Conservation (phyloP, 2,888 invertebrate genomes). For the Aricia artaxerxes region DNA sequence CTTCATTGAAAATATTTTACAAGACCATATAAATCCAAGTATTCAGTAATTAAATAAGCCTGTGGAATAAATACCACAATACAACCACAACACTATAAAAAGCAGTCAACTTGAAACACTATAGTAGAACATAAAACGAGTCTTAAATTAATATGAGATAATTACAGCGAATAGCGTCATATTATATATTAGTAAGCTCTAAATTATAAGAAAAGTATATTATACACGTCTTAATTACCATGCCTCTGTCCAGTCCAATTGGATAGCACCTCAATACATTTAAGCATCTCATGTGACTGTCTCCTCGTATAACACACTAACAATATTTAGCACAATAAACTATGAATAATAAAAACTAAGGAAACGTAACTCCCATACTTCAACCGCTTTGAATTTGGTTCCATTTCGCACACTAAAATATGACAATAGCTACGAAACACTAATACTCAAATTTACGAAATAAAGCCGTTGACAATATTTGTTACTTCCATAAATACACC, state of each 20-base stretch:
- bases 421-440: too few species aligned
- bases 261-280: slow-evolving; percentile 73
- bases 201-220: slow-evolving; percentile 76
- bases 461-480: too few species aligned
- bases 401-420: too few species aligned
- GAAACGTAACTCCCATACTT: too few species aligned
- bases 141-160: slow-evolving; percentile 75
- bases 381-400: too few species aligned
- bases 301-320: slow-evolving; percentile 38
- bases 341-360: too few species aligned
- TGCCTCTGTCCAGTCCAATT: slow-evolving; percentile 63
- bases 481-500: too few species aligned
- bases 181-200: slow-evolving; percentile 79
- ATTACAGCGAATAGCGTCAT: slow-evolving; percentile 67
- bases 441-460: too few species aligned
- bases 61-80: slow-evolving; percentile 50
- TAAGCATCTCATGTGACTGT: slow-evolving; percentile 60
- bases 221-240: slow-evolving; percentile 66
- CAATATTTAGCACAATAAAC: not conserved
- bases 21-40: slow-evolving; percentile 51
- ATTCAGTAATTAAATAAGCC: slow-evolving; percentile 57
- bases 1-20: slow-evolving; percentile 65
- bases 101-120: slow-evolving; percentile 51
- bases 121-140: slow-evolving; percentile 57
- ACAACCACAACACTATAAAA: slow-evolving; percentile 47